Base-by-base conservation (phyloP, 2,113 vertebrate genomes). In the Rhombomys opimus region DNA sequence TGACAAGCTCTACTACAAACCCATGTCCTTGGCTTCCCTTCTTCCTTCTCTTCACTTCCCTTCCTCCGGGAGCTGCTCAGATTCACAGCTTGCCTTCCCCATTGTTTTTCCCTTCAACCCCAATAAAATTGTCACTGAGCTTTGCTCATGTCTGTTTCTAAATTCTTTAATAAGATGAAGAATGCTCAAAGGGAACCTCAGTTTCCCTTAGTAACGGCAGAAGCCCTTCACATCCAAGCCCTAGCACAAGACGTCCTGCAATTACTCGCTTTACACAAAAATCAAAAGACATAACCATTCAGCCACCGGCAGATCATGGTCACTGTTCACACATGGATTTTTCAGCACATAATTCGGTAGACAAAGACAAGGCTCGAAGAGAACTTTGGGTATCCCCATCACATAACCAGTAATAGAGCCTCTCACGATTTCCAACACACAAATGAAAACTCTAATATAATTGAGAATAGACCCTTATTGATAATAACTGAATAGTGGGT, bases 191-290 rank as follows among this genome's bases (percentile, higher is more conserved):
- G 27, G 76, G 76, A 52, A 54, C 46, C 46, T 78, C 76, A 32
- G 76, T 54, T 78, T 50, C 75, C 35, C 57, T n/a, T 46, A 38
- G 75, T 50, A 76, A 76, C 41, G 50, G 41, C 81, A 63, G n/a
- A n/a, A 63, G 22, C 22, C 5, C n/a, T 41, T 46, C n/a, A 85
- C 9, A 61, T 17, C 23, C 23, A 17, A 41, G 46, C n/a, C 80
- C 35, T 38, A 61, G 35, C 80, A 35, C n/a, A 54, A 61, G 13
- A 9, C 89, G 11, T 27, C 50, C 73, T 78, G 76, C 25, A 57
- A n/a, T 54, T 94, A 41, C 77, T 85, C 35, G 50, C 46, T 77
- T 91, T 77, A 61, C 22, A 82, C n/a, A 81, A 81, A 76, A 95
- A 61, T 86, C 72, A 86, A 65, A 90, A 38, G 27, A 86, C 6